phyloP scores from a whole-genome alignment of 2,113 vertebrate genomes.

The Aplodontia rufa region DNA sequence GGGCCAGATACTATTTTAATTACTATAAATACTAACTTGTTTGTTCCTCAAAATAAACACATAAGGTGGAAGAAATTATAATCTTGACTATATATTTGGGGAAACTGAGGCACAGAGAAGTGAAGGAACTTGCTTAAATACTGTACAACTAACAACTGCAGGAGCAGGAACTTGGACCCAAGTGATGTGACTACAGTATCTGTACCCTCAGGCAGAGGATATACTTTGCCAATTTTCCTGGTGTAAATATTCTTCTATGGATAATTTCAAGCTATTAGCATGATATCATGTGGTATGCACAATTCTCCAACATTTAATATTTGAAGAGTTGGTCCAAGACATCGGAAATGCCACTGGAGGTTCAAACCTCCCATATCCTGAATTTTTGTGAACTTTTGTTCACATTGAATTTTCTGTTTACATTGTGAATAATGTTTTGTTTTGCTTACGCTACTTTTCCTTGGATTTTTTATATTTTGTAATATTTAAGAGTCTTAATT shows the following conservation, averaged over 20 bases:
- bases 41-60: not conserved
- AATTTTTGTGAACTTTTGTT: not conserved
- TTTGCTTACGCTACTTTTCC: not conserved
- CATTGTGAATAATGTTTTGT: not conserved
- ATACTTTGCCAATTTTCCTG: not conserved
- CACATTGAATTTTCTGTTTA: too few relatives aligned
- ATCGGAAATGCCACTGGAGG: not conserved
- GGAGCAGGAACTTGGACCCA: not conserved
- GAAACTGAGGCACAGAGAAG: too few relatives aligned
- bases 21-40: not conserved
- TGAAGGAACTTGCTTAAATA: not conserved
- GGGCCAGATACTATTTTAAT: not conserved
- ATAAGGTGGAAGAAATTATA: not conserved
- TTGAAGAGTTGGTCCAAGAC: not conserved
- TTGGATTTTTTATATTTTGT: not conserved
- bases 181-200: not conserved
- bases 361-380: not conserved
- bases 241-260: not conserved
- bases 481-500: not conserved
- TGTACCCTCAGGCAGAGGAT: not conserved
- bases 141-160: not conserved
- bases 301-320: not conserved
- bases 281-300: not conserved
- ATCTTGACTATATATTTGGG: conserved; percentile 27
- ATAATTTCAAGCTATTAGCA: not conserved